phyloP scores from a whole-genome alignment of 2,888 invertebrate species.

The Apocheima hispidaria region DNA sequence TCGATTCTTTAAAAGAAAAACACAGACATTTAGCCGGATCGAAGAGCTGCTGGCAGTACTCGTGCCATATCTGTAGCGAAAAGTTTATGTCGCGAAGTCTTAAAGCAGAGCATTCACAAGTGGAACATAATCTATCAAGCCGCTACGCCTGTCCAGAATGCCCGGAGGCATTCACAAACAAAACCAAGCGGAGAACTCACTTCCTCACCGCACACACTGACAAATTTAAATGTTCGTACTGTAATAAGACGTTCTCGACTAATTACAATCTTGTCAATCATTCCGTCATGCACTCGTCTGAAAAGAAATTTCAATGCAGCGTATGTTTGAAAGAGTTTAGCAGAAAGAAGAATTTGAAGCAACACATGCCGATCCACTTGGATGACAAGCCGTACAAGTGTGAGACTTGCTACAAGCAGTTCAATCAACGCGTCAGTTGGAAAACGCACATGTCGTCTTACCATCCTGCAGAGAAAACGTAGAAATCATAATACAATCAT shows the following conservation, averaged over 20 bases:
- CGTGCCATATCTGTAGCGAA: slow-evolving; percentile 32
- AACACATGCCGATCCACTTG: slow-evolving; percentile 39
- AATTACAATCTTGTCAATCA: slow-evolving; percentile 33
- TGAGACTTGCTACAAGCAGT: no score
- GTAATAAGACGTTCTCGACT: slow-evolving; percentile 37
- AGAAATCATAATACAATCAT: no score
- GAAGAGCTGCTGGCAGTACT: no score
- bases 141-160: slow-evolving; percentile 53
- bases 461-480: no score
- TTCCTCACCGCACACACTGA: slow-evolving; percentile 48
- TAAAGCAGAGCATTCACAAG: slow-evolving; percentile 18
- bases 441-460: no score
- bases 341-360: slow-evolving; percentile 36
- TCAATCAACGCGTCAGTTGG: no score
- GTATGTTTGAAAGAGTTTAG: no score
- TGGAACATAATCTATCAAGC: slow-evolving; percentile 47
- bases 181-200: slow-evolving; percentile 44
- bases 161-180: slow-evolving; percentile 46
- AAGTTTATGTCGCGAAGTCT: slow-evolving; percentile 30
- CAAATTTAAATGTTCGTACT: slow-evolving; percentile 36
- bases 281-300: slow-evolving; percentile 33
- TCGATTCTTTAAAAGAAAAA: slow-evolving; percentile 24
- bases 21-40: slow-evolving; percentile 30
- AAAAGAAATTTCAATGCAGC: slow-evolving; percentile 38
- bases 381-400: slow-evolving; percentile 41